Base-by-base conservation (phyloP, 2,113 vertebrate genomes). In the Siniperca knerii region DNA sequence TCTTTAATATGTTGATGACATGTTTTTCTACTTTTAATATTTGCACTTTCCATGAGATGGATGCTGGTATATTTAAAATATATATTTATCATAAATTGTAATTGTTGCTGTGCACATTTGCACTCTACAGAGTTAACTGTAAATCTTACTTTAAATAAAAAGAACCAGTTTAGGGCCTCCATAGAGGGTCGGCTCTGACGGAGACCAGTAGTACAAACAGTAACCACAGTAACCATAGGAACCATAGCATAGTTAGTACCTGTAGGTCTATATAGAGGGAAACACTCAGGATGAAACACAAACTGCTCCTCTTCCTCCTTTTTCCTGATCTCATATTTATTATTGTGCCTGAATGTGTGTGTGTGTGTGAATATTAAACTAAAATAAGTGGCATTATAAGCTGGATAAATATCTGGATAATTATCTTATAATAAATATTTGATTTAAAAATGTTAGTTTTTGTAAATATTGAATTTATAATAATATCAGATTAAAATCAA, bases 281-380 rank as follows among this genome's bases (percentile, higher is more conserved):
- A 73, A 84, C 21, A 33, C 86, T 84, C 86, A 84, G 82, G 77
- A 81, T 55, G 21, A 82, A 86, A 52, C 68, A 79, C 37, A 29
- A 75, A 76, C 65, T 75, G 37, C 37, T 57, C 12, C 54, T 67
- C 29, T 25, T 50, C 62, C 25, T 72, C 67, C 66, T 78, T 46
- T 66, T 54, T 18, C 50, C 67, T 62, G 55, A 50, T n/a, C 25
- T 52, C 10, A 52, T 20, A 1, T 62, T 46, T 35, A 9, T 48
- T 37, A n/a, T 6, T 25, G 25, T 21, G 5, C 8, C 11, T n/a
- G 61, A 7, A 8, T 21, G 18, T 64, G 74, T 62, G 15, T n/a
- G 15, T n/a, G 52, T 33, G 16, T 55, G 75, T 35, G 13, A 8
- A 35, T 23, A 33, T 21, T 13, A 10, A 52, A 6, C 4, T 48